These are phyloP conservation scores for Uropetala carovei DNA, from an alignment of 2,888 invertebrate genomes.

Conservation along the genomic window DNA sequence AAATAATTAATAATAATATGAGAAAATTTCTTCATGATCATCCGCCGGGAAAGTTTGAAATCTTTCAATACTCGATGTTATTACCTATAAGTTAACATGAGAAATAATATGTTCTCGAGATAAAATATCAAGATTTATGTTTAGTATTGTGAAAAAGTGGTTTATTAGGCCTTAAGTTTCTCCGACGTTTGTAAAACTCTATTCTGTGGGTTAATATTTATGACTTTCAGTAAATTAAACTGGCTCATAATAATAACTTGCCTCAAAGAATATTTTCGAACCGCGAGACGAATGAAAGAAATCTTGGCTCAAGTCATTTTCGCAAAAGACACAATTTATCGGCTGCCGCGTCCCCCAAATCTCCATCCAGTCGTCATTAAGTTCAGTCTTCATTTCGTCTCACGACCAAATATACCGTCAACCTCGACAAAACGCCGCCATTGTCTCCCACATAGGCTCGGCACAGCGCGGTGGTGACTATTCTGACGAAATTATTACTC, in stretches of 20 bases:
- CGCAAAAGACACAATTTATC: not conserved
- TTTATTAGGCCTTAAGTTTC: not conserved
- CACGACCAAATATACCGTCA: slow-evolving; percentile 11
- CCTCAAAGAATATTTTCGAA: not conserved
- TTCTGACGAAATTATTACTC: not conserved
- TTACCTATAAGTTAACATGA: no score
- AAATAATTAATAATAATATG: no score
- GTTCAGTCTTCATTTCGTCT: slow-evolving; percentile 10
- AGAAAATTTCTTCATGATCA: no score
- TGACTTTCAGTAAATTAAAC: not conserved
- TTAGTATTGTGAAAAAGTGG: not conserved
- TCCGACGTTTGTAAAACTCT: not conserved
- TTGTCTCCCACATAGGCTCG: not conserved
- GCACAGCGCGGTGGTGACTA: not conserved
- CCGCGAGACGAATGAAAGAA: not conserved
- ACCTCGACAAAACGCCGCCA: not conserved
- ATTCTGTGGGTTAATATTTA: not conserved
- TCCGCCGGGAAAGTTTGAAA: no score
- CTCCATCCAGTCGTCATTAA: slow-evolving; percentile 19
- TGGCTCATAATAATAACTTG: not conserved
- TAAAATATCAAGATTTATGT: not conserved
- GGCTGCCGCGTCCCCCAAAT: slow-evolving; percentile 26
- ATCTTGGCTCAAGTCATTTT: not conserved
- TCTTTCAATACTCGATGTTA: no score
- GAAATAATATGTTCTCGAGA: no score